A percentile compares a stretch with the other conserved stretches of the same genome.
These are phyloP conservation scores for Meloidogyne exigua DNA, from an alignment of 1,140 invertebrate species.

Conservation along the genomic window DNA sequence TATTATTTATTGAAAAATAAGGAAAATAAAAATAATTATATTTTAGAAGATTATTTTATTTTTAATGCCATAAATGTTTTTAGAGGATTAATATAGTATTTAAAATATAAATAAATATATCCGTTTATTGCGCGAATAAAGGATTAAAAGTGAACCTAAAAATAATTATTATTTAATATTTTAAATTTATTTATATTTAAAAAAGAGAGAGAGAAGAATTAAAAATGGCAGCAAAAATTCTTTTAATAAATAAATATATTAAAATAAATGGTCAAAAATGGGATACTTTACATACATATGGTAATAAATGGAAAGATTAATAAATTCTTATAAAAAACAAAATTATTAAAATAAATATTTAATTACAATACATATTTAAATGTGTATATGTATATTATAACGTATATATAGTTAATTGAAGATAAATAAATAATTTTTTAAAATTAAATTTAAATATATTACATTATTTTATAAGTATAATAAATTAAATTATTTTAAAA, in stretches of 20 bases:
- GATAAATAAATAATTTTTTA: no score
- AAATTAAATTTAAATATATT: no score
- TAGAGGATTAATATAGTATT: neutral
- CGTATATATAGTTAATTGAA: no score
- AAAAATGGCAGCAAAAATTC: no score
- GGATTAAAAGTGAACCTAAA: conserved; percentile 1
- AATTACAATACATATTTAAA: neutral
- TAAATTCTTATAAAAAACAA: neutral
- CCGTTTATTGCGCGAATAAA: conserved; percentile 5
- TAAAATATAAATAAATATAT: conserved; percentile 8
- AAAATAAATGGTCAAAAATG: neutral
- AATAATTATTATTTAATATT: neutral
- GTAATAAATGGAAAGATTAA: neutral
- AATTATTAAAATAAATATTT: neutral
- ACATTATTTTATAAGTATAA: no score
- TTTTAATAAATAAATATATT: neutral
- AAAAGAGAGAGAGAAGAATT: no score
- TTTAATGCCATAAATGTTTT: neutral
- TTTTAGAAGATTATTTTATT: neutral
- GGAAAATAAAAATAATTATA: neutral
- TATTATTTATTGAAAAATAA: neutral
- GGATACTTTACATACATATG: neutral
- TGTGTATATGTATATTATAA: no score
- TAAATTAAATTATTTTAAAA: no score
- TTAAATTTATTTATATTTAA: neutral